These are phyloP conservation scores for Bombus waltoni DNA, from an alignment of 1,140 invertebrate genomes.

Conservation along the genomic window DNA sequence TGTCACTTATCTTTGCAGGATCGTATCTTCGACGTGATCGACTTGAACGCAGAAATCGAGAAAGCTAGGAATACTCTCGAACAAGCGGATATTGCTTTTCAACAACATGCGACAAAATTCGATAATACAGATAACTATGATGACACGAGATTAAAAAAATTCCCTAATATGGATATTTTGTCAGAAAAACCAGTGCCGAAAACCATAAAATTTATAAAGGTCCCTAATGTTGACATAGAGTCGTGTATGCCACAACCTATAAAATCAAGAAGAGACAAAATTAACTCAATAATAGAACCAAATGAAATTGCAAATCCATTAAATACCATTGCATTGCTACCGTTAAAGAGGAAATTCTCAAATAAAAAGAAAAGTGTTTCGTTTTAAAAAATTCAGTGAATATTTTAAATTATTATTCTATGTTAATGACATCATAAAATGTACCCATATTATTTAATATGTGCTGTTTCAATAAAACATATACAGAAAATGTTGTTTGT, in stretches of 20 bases:
- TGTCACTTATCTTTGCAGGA: constrained; percentile 64
- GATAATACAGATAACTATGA: constrained; percentile 72
- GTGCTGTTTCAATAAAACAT: constrained; percentile 9
- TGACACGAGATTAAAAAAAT: constrained; percentile 68
- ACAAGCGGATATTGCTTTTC: constrained; percentile 73
- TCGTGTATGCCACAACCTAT: constrained; percentile 34
- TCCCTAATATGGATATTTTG: constrained; percentile 54
- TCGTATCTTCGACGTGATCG: constrained; percentile 79
- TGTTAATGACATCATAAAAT: not conserved
- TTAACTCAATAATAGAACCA: constrained; percentile 71
- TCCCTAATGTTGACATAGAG: constrained; percentile 59
- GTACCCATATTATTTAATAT: not conserved
- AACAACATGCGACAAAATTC: constrained; percentile 78
- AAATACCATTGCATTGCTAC: constrained; percentile 40
- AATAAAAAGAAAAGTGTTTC: constrained; percentile 79
- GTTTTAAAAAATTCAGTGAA: constrained; percentile 62
- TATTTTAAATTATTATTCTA: constrained; percentile 9
- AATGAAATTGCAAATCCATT: constrained; percentile 53
- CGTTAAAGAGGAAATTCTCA: constrained; percentile 67
- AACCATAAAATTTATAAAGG: constrained; percentile 72
- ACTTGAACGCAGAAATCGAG: constrained; percentile 79
- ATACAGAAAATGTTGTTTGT: too few species aligned
- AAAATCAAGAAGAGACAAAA: constrained; percentile 43
- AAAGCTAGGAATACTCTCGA: constrained; percentile 76
- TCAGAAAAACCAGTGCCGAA: constrained; percentile 61